A percentile compares a stretch with the other conserved stretches of the same genome.
Evolutionary conservation across 1,140 invertebrate species (phyloP).

Genomic region (Aporrectodea caliginosa): DNA sequence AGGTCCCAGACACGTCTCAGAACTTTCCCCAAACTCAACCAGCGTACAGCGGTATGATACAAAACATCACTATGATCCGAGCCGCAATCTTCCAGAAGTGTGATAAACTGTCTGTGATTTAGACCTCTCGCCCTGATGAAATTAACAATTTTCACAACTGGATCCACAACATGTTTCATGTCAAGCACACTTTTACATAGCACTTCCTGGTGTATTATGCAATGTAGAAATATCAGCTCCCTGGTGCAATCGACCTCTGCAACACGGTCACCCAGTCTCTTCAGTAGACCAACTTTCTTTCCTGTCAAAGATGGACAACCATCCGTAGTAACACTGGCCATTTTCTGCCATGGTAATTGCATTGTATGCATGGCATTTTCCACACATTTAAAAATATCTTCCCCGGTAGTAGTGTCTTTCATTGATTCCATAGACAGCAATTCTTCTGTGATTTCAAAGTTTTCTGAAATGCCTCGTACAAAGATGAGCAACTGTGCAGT

Average conservation of each 20-base stretch:
- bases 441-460: slow-evolving; percentile 33
- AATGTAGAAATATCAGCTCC: slow-evolving; percentile 12
- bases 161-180: slow-evolving; percentile 14
- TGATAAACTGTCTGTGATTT: slow-evolving; percentile 11
- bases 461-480: slow-evolving; percentile 29
- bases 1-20: no score
- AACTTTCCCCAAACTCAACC: not conserved
- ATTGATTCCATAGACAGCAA: slow-evolving; percentile 34
- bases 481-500: slow-evolving; percentile 30
- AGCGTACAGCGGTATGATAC: slow-evolving; percentile 11
- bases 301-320: slow-evolving; percentile 21
- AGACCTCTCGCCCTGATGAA: slow-evolving; percentile 8
- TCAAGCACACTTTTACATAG: slow-evolving; percentile 13
- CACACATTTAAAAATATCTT: slow-evolving; percentile 13
- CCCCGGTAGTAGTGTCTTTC: slow-evolving; percentile 29
- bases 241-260: slow-evolving; percentile 4
- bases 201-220: slow-evolving; percentile 11
- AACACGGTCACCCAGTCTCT: slow-evolving; percentile 16
- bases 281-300: slow-evolving; percentile 15
- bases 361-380: slow-evolving; percentile 14
- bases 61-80: slow-evolving; percentile 9
- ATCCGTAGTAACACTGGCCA: slow-evolving; percentile 14
- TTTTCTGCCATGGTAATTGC: slow-evolving; percentile 13
- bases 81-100: slow-evolving; percentile 13
- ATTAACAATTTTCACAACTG: no score